These are phyloP conservation scores for Peromyscus californicus DNA, from an alignment of 2,113 vertebrate species.

Conservation along the genomic window DNA sequence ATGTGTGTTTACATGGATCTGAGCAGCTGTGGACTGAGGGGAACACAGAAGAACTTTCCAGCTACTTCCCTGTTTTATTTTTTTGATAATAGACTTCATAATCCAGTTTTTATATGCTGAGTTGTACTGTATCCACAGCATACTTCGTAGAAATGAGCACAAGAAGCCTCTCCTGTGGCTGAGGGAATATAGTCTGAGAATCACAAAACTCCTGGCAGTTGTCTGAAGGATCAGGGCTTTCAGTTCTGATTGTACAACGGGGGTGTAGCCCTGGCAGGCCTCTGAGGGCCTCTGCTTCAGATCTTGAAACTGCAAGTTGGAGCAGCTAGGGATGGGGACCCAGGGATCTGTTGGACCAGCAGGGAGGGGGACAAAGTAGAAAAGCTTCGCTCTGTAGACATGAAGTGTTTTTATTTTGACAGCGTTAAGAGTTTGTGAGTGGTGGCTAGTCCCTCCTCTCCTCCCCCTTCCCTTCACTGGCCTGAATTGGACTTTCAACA, in stretches of 20 bases:
- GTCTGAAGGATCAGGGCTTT: not conserved
- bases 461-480: not conserved
- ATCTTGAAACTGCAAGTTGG: not conserved
- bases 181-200: not conserved
- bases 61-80: not conserved
- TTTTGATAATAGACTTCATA: not conserved
- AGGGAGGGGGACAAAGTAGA: not conserved
- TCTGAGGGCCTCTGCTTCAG: not conserved
- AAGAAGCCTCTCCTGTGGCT: not conserved
- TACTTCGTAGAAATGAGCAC: not conserved
- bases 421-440: not conserved
- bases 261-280: not conserved
- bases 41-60: too few species aligned
- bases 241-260: not conserved
- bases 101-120: not conserved
- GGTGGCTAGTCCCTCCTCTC: not conserved
- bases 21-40: too few species aligned
- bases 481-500: not conserved
- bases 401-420: slow-evolving; percentile 42
- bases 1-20: too few species aligned
- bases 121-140: not conserved
- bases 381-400: not conserved
- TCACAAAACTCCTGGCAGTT: not conserved
- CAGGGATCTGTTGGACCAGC: not conserved
- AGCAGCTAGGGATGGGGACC: not conserved